Evolutionary conservation across 92 coral and sea anemone genomes (phyloP), one percentile per base, ranked within the genome.

Genomic region (Bergia sp.): DNA sequence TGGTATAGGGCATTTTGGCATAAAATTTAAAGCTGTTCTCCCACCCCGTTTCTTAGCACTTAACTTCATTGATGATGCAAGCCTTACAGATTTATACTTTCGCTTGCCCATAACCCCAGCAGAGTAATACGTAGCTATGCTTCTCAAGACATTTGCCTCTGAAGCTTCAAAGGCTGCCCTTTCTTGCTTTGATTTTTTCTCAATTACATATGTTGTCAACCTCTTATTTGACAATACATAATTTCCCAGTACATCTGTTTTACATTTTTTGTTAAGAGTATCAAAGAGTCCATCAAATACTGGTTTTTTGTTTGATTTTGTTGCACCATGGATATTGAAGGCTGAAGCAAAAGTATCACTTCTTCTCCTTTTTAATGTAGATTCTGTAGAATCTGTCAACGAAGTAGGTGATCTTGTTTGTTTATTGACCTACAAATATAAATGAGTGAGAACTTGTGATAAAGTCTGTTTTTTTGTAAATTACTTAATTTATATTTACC

Each of bases 51-150:
- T 91, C 74, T 82, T 91, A n/a, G 58, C 44, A 87, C 93, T 78
- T 66, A 89, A 53, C 86, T 61, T 91, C 94, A 92, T 92, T 12
- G 93, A 38, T 29, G 93, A 55, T 77, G 96, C 90, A 42, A 86
- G 8, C 39, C 91, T 67, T 10, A 86, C 93, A 79, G 94, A 87
- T n/a, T 92, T 90, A 64, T 92, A 94, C 53, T 94, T 92, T 50
- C 96, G 53, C 37, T 92, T 94, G 2, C 93, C 94, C 96, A 92
- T 92, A 2, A 94, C 91, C 45, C 94, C 93, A 44, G 92, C 90
- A 94, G 81, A 84, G 42, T 94, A 94, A 86, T 91, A 94, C 5
- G 91, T 85, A 38, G 91, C 91, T 78, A 91, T 91, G 74, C 96
- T 94, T 72, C 96, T 77, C 53, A 88, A 40, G 18, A 85, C 87